These are phyloP conservation scores for Drosophila bifasciata DNA, from an alignment of 1,140 invertebrate genomes.

Conservation along the genomic window DNA sequence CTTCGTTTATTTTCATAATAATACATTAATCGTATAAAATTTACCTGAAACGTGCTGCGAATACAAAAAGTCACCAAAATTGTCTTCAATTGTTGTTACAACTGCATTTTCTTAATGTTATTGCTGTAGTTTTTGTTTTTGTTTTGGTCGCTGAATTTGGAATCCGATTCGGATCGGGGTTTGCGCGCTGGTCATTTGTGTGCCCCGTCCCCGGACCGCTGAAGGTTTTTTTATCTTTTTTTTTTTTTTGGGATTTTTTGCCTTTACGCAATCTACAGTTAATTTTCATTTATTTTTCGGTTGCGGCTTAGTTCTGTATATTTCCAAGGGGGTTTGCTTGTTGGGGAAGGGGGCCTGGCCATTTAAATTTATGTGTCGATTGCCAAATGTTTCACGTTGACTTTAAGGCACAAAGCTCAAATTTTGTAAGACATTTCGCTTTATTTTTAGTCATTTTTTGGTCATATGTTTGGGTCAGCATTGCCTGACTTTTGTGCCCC, in stretches of 20 bases:
- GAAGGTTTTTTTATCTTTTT: conserved; percentile 71
- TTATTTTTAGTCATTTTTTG: conserved; percentile 23
- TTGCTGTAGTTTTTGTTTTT: conserved; percentile 30
- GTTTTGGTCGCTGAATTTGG: conserved; percentile 55
- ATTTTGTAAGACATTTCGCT: conserved; percentile 36
- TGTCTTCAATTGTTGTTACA: conserved; percentile 51
- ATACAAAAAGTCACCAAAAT: conserved; percentile 62
- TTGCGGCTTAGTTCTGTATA: conserved; percentile 60
- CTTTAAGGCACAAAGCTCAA: conserved; percentile 29
- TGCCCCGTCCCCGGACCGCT: conserved; percentile 6
- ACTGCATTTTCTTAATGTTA: conserved; percentile 46
- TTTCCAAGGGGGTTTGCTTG: conserved; percentile 19
- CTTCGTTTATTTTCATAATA: conserved; percentile 74
- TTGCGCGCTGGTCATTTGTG: conserved; percentile 31
- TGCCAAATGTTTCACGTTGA: conserved; percentile 55
- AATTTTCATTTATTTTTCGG: conserved; percentile 62
- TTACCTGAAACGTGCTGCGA: conserved; percentile 63
- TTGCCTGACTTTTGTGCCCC: conserved; percentile 5
- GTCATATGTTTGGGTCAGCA: conserved; percentile 35
- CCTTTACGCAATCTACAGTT: conserved; percentile 73
- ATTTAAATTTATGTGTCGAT: conserved; percentile 70
- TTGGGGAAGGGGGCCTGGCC: conserved; percentile 1
- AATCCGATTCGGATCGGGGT: conserved; percentile 53
- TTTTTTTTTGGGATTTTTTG: conserved; percentile 45
- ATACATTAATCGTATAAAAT: conserved; percentile 78